Evolutionary conservation across 2,888 invertebrate genomes (phyloP), one percentile per base, ranked within the genome.

Genomic region (Epinotia bilunana): DNA sequence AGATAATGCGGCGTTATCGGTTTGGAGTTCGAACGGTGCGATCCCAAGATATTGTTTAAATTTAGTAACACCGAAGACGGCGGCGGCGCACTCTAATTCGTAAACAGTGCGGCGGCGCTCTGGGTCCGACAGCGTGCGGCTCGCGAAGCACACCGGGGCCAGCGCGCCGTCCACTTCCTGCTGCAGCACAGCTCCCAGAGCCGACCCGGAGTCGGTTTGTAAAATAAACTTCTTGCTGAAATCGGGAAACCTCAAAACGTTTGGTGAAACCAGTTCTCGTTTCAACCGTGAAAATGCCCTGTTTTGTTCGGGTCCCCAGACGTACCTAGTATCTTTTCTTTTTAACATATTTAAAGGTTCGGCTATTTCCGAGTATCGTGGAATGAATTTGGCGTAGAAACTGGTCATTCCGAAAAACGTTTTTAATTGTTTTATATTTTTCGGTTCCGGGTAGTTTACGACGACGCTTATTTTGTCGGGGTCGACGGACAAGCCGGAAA

Each of bases 321-420:
- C n/a, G 18, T 49, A 70, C 28, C 23, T 46, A 6, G 18, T 49
- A 6, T 70, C 18, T 11, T 70, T 70, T 12, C 28, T 61, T 61
- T 70, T 61, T 33, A 70, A 18, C 46, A 13, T 9, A 46, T 70
- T 72, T 65, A 77, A 55, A 18, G 71, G 74, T 46, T 65, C 68
- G 12, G 72, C 58, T 2, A 72, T 72, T 43, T 62, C 64, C 9
- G 77, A 57, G 20, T 74, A 74, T 5, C 67, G 62, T 9, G 65
- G 46, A 28, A 77, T 63, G 55, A 74, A 77, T 46, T 74, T 74
- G 0, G 72, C 67, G 20, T 71, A 77, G 33, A 74, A 77, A 13
- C 77, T 71, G 3, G 74, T 64, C 64, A 74, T 62, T 6, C 77
- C 77, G 1, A 77, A 9, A n/a, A 77, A 77, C 12, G 67, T 57